Evolutionary conservation across 2,888 invertebrate genomes (phyloP), one percentile per base, ranked within the genome.

Genomic region (Helleia helle): DNA sequence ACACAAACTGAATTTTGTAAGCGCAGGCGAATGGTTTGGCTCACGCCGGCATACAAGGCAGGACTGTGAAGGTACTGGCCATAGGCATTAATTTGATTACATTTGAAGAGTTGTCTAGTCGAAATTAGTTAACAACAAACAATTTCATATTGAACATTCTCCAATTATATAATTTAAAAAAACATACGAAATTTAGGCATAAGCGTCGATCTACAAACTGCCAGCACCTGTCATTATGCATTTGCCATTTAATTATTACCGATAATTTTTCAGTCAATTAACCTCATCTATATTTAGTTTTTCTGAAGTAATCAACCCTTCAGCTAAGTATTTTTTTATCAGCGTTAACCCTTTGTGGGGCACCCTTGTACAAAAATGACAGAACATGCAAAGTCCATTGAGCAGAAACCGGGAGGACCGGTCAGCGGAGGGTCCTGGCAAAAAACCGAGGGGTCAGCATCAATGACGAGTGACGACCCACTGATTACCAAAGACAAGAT

Each of bases 1-100:
- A 63, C 70, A 69, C 74, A 58, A 74, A 81, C 81, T 83, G 77
- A 84, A 73, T 79, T 79, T 77, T 72, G 80, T 76, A 65, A 71
- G 74, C 74, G 76, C 71, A 65, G 56, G 63, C 70, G 67, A 65
- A 65, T 65, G 71, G 65, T 50, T 70, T 63, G 69, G 70, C 66
- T 56, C 52, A 40, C 36, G 42, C 56, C 58, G 34, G 60, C 57
- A 54, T 56, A 58, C 57, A 56, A 54, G 56, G 59, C 68, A 71
- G 71, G 66, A 69, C 61, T 61, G 79, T 65, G 75, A 79, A 80
- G 75, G 81, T 72, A 68, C 71, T 55, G 58, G 60, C 59, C 62
- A 65, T 42, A 59, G 53, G 54, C 60, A 59, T 59, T 56, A 59
- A 57, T 58, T 63, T 57, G 51, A 59, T 55, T 42, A 37, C 41